phyloP scores from a whole-genome alignment of 2,113 vertebrate species.

The Motacilla tschutschensis region DNA sequence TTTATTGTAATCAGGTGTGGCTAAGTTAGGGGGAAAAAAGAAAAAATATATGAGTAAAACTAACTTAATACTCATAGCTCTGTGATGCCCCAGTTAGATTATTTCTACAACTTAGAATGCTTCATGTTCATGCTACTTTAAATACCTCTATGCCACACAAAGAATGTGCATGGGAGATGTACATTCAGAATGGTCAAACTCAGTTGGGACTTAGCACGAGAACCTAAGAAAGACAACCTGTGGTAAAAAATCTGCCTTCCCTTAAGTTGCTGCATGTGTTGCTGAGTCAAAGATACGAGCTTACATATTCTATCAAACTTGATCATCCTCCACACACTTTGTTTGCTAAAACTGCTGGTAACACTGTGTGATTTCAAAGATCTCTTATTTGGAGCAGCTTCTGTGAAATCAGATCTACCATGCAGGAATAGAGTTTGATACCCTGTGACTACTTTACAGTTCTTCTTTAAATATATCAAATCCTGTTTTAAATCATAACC shows the following conservation, averaged over 20 bases:
- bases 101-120: not conserved
- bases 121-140: not conserved
- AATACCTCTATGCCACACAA: not conserved
- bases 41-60: not conserved
- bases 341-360: not conserved
- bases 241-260: not conserved
- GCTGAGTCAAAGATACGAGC: not conserved
- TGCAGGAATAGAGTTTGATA: not conserved
- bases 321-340: not conserved
- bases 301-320: not conserved
- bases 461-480: not conserved
- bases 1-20: not conserved
- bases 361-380: not conserved
- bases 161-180: not conserved
- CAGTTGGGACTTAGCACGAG: not conserved
- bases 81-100: not conserved
- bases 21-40: accelerated
- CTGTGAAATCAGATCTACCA: not conserved
- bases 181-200: not conserved
- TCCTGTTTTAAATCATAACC: not conserved
- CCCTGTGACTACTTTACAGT: not conserved
- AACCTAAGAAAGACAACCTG: not conserved
- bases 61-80: not conserved
- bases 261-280: not conserved
- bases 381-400: not conserved